phyloP scores from a whole-genome alignment of 2,113 vertebrate genomes.

The Ophthalmolycus amberensis region DNA sequence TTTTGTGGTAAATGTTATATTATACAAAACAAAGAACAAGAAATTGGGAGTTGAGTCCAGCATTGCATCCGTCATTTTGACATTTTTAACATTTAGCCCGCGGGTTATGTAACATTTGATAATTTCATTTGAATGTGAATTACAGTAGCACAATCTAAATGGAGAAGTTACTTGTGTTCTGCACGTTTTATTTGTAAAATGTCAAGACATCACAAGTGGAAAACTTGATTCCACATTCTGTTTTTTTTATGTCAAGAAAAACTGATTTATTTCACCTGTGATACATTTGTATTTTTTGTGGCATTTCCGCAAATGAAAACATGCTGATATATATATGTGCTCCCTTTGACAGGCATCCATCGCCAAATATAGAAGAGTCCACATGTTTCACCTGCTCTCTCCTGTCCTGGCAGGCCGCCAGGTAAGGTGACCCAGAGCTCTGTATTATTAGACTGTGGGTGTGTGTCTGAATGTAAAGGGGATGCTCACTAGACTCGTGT shows the following conservation, averaged over 20 bases:
- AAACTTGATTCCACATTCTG: neutral
- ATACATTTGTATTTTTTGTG: neutral
- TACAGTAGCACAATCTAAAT: neutral
- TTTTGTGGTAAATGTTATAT: neutral
- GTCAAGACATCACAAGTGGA: neutral
- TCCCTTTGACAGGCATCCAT: neutral
- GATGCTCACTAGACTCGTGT: constrained; percentile 67
- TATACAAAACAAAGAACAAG: neutral
- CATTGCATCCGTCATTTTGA: neutral
- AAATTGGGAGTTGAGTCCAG: neutral
- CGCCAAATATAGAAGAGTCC: neutral
- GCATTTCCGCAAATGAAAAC: no score
- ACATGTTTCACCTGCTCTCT: constrained; percentile 40
- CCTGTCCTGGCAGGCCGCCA: constrained; percentile 15
- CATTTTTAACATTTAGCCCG: neutral
- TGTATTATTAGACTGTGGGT: constrained; percentile 5
- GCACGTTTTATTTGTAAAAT: neutral
- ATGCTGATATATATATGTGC: neutral
- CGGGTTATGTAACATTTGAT: neutral
- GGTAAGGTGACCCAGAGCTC: constrained; percentile 35
- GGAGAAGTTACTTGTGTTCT: neutral
- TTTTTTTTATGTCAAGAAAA: neutral
- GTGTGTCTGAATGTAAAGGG: constrained; percentile 59
- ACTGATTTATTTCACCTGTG: neutral
- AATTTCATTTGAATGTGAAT: neutral